Evolutionary conservation across 2,113 vertebrate species (phyloP), one percentile per base, ranked within the genome.

Genomic region (Epinephelus fuscoguttatus): DNA sequence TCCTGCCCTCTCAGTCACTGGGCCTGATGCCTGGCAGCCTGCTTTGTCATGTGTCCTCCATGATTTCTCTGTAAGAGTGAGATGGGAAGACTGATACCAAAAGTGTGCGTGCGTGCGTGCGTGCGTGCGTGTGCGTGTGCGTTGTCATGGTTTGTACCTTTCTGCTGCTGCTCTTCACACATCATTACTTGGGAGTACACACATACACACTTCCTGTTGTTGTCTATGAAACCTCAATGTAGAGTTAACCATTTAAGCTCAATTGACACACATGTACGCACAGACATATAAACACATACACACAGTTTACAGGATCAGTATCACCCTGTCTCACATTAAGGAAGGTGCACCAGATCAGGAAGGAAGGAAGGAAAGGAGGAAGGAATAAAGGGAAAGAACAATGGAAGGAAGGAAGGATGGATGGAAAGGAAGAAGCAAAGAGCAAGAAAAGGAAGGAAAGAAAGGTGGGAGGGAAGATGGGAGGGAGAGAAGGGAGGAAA

Each of bases 111-210:
- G 13, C 27, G n/a, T 33, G 49, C 37, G 18, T 70, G 67, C 15
- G 33, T 53, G 68, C n/a, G 33, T 23, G 13, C 10, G 55, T 23
- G 23, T 6, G 71, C 37, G 18, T 21, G 42, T 25, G 42, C 19
- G 27, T n/a, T 59, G 66, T 47, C 80, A 70, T 3, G 25, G 64
- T 70, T 69, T 63, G 25, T 62, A 59, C 71, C 27, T 59, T 50
- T 83, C n/a, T 30, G 70, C 56, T 30, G 70, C 64, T 57, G 37
- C 49, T 70, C 50, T 80, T 70, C 70, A 75, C 82, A 80, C 83
- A 73, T 80, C 77, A 59, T 75, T 66, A 52, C 64, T 63, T 56
- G 6, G 15, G 63, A 63, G 57, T n/a, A 53, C 45, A 52, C 47
- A 12, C 19, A 67, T 37, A 47, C 47, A 70, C 33, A 33, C 52